Percentiles rank a stretch among this genome's conserved stretches.
phyloP scores from a whole-genome alignment of 1,140 invertebrate species.

The Musca vetustissima region DNA sequence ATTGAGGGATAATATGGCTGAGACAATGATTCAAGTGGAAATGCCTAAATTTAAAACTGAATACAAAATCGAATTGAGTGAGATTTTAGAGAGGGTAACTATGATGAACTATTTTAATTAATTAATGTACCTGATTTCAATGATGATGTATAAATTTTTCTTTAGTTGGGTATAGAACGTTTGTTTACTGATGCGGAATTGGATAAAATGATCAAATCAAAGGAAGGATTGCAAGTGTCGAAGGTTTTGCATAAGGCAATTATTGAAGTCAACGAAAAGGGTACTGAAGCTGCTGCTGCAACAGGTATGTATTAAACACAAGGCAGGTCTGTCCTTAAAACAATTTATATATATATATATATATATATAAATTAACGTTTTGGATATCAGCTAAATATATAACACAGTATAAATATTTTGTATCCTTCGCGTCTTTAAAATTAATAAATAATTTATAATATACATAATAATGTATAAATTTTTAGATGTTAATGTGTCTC shows the following conservation, averaged over 20 bases:
- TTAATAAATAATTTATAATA: too few relatives aligned
- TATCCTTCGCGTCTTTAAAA: too few relatives aligned
- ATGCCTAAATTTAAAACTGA: constrained; percentile 68
- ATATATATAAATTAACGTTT: too few relatives aligned
- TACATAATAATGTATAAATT: too few relatives aligned
- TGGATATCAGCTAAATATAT: too few relatives aligned
- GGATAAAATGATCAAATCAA: constrained; percentile 58
- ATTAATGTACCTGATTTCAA: too few relatives aligned
- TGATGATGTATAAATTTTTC: constrained; percentile 15
- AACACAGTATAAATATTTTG: too few relatives aligned
- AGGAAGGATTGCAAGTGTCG: constrained; percentile 56
- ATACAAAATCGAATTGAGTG: constrained; percentile 57
- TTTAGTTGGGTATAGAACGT: constrained; percentile 63
- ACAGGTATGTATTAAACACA: constrained; percentile 44
- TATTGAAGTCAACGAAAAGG: constrained; percentile 67
- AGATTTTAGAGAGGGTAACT: constrained; percentile 58
- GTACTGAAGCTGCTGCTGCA: constrained; percentile 62
- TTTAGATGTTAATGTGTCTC: too few relatives aligned
- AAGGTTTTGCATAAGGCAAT: constrained; percentile 64
- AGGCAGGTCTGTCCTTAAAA: too few relatives aligned
- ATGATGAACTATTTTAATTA: too few relatives aligned
- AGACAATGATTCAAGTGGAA: constrained; percentile 56
- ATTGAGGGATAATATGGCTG: constrained; percentile 41
- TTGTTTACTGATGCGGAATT: constrained; percentile 65
- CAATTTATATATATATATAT: too few relatives aligned